Evolutionary conservation across 2,113 vertebrate genomes (phyloP).

Genomic region (Lophotis ruficrista): DNA sequence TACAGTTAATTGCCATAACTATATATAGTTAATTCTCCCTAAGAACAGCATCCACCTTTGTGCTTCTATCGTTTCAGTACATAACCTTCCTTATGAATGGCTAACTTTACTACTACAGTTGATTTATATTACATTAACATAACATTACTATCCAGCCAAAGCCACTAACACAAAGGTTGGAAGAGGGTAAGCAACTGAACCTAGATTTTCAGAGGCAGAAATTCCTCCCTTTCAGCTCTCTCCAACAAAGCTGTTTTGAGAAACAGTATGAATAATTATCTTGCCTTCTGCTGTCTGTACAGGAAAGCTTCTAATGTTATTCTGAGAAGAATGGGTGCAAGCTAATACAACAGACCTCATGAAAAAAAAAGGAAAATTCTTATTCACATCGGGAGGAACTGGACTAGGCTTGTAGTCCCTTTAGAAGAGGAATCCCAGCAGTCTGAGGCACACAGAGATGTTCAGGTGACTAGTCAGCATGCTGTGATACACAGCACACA

Average conservation of each 20-base stretch:
- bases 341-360: background rate
- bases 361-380: background rate
- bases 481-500: accelerated
- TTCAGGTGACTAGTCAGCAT: background rate
- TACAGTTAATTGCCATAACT: background rate
- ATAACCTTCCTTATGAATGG: background rate
- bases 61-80: background rate
- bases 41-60: background rate
- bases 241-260: background rate
- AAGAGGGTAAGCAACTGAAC: background rate
- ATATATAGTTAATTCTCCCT: background rate
- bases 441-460: background rate
- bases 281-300: background rate
- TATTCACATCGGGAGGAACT: background rate
- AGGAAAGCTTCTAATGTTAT: background rate
- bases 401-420: background rate
- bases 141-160: background rate
- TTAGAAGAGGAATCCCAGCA: background rate
- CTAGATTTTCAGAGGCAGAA: background rate
- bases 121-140: background rate
- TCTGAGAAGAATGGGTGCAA: background rate
- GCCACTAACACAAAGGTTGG: background rate
- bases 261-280: background rate
- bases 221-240: background rate
- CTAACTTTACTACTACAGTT: background rate